Evolutionary conservation across 2,797 vertebrate genomes (phyloP), one percentile per base, ranked within the genome.

Genomic region (Nyctalus aviator): DNA sequence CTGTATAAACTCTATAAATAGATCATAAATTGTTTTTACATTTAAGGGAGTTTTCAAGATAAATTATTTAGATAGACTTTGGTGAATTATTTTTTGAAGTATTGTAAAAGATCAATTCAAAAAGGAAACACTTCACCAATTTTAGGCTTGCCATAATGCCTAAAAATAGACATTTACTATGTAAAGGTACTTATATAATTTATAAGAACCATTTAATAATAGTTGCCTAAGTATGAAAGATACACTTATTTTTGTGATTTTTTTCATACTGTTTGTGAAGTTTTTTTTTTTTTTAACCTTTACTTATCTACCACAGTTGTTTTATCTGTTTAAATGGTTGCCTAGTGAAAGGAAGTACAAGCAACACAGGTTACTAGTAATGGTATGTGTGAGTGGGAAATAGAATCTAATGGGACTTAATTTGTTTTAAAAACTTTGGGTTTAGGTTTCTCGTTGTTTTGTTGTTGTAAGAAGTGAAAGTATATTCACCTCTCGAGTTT

Each of bases 281-380:
- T 84, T 37, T 48, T 10, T 48, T 71, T 2, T 55, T 55, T 55
- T 82, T 50, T 20, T 75, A 64, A 44, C 37, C 23, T 77, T 90
- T 6, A 73, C 44, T n/a, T 91, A 76, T 48, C 85, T 68, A 35
- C 59, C 17, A 66, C 8, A 62, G 1, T 66, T 92, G 46, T 88
- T 88, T 92, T 72, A 86, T 62, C 64, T 57, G 48, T 53, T 57
- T 87, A 85, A 83, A 13, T 73, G 41, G 4, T 90, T 93, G 32
- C 37, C 55, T 87, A 75, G 4, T 88, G 41, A 94, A 91, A 82
- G 48, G 32, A 96, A 88, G 44, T 91, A 88, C 85, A 88, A 79
- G 68, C 27, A 86, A 53, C 8, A 59, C 5, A 37, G 5, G 27
- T 86, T 82, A 73, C 82, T 86, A n/a, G 59, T 90, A 82, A 59